Conservation (phyloP, 2,797 vertebrate genomes). For the Tarsius wallacei region DNA sequence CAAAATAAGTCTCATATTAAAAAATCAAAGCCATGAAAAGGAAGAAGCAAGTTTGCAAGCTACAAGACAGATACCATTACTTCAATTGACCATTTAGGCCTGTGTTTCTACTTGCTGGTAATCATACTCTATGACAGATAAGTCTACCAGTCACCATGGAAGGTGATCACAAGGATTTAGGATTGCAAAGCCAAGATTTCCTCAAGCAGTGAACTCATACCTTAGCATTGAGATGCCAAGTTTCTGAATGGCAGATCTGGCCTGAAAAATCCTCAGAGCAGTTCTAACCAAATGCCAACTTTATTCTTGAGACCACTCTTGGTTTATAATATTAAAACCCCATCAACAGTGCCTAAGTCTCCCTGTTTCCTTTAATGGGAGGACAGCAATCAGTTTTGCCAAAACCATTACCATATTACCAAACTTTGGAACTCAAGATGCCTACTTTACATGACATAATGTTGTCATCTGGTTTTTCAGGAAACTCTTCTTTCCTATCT, state of each 20-base stretch:
- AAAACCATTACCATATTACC: not conserved
- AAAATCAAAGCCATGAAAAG: not conserved
- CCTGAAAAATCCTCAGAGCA: not conserved
- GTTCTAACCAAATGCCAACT: not conserved
- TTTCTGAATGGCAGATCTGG: not conserved
- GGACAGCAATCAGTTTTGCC: not conserved
- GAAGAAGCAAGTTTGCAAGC: not conserved
- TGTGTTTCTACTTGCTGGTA: not conserved
- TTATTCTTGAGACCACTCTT: not conserved
- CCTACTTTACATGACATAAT: not conserved
- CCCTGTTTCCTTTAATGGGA: not conserved
- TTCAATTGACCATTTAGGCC: not conserved
- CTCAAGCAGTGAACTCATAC: not conserved
- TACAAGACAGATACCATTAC: not conserved
- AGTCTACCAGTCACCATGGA: not conserved
- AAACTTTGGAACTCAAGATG: not conserved
- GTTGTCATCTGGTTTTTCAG: constrained; percentile 50
- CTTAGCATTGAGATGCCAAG: not conserved
- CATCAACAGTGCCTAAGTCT: not conserved
- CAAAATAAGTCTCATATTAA: not conserved
- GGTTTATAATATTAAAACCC: not conserved
- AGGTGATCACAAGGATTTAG: not conserved
- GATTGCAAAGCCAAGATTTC: not conserved
- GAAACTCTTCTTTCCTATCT: constrained; percentile 1
- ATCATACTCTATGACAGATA: not conserved